Conservation (phyloP, 2,888 invertebrate genomes). For the Cosmorhoe ocellata region DNA sequence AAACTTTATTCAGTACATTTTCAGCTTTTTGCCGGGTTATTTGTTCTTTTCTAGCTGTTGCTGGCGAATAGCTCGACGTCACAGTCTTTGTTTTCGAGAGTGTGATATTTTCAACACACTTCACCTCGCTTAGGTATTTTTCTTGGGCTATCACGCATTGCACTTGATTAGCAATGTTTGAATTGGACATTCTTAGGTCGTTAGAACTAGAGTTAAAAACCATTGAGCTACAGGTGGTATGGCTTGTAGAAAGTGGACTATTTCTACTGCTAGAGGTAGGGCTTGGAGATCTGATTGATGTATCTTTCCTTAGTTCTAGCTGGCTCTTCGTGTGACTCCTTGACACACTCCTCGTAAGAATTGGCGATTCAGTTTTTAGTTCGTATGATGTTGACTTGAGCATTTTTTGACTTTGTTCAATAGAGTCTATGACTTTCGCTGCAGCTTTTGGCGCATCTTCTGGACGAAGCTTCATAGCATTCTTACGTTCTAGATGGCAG, state of each 20-base stretch:
- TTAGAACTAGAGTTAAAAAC: slow-evolving; percentile 80
- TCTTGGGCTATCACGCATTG: slow-evolving; percentile 81
- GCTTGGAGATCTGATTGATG: slow-evolving; percentile 70
- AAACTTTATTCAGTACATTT: slow-evolving; percentile 73
- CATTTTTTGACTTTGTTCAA: slow-evolving; percentile 77
- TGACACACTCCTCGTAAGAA: slow-evolving; percentile 61
- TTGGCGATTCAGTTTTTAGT: slow-evolving; percentile 71
- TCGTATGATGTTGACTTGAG: slow-evolving; percentile 77
- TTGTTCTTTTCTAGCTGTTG: slow-evolving; percentile 68
- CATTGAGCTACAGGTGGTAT: slow-evolving; percentile 80
- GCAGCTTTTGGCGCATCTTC: slow-evolving; percentile 76
- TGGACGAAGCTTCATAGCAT: slow-evolving; percentile 75
- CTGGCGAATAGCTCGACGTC: slow-evolving; percentile 62
- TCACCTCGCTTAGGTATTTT: slow-evolving; percentile 76
- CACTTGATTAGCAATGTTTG: slow-evolving; percentile 74
- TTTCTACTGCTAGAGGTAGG: slow-evolving; percentile 78
- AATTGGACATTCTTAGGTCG: slow-evolving; percentile 75
- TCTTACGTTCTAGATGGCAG: slow-evolving; percentile 73
- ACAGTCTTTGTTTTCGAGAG: slow-evolving; percentile 64
- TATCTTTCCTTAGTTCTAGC: slow-evolving; percentile 70
- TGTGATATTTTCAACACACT: slow-evolving; percentile 77
- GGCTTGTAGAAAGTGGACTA: slow-evolving; percentile 77
- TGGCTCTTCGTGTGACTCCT: slow-evolving; percentile 67
- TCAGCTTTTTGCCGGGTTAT: slow-evolving; percentile 76
- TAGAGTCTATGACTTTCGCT: slow-evolving; percentile 74